Conservation (phyloP, 37 sponge, comb jelly and placozoan species). For the Geodia barretti region DNA sequence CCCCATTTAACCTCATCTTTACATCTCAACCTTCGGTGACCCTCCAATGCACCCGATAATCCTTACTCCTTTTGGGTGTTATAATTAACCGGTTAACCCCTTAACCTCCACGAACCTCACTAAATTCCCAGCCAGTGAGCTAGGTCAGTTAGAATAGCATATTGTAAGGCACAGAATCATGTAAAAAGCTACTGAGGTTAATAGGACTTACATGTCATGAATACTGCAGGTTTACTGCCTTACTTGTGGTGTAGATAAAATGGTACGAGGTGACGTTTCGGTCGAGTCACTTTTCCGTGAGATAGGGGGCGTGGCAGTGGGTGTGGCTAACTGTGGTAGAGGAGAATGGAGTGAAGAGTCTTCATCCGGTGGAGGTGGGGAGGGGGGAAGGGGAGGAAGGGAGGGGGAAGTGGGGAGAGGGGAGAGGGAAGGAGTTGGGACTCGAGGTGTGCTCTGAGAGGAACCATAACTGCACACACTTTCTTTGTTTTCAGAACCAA, state of each 20-base stretch:
- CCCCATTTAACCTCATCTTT: too few relatives aligned
- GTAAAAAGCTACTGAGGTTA: too few relatives aligned
- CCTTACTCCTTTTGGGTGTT: too few relatives aligned
- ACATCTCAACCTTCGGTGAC: too few relatives aligned
- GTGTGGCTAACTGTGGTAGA: constrained; percentile 21
- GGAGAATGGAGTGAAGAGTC: background rate
- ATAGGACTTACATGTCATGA: background rate
- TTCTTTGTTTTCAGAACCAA: background rate
- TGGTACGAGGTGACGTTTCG: background rate
- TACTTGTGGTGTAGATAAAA: constrained; percentile 57
- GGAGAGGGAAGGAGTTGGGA: background rate
- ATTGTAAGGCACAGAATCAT: too few relatives aligned
- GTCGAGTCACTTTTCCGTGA: constrained; percentile 9
- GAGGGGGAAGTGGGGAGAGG: constrained; percentile 26
- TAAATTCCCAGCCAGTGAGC: too few relatives aligned
- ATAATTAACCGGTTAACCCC: too few relatives aligned
- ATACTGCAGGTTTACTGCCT: background rate
- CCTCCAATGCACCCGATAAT: too few relatives aligned
- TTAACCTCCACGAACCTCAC: too few relatives aligned
- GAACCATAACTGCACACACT: background rate
- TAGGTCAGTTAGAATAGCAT: too few relatives aligned
- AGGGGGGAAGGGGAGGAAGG: constrained; percentile 29
- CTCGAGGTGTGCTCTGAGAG: background rate
- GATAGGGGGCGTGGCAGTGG: constrained; percentile 38
- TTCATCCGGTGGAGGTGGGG: constrained; percentile 16